Evolutionary conservation across 2,797 vertebrate species (phyloP).

Genomic region (Borostomias antarcticus): DNA sequence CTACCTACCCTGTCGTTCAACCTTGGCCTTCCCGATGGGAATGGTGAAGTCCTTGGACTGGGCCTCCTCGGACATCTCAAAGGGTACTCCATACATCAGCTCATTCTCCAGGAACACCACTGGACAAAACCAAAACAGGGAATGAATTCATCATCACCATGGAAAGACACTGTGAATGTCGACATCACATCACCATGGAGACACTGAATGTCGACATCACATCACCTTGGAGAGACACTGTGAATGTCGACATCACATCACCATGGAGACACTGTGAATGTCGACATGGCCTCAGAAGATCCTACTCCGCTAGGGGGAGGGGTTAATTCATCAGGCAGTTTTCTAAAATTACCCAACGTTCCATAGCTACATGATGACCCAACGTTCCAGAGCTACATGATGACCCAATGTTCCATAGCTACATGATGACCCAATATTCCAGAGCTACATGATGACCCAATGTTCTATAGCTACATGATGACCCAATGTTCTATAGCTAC

Average conservation of each 20-base stretch:
- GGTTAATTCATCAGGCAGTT: too few relatives aligned
- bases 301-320: background rate
- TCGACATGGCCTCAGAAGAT: background rate
- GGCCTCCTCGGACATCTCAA: conserved; percentile 88
- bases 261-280: background rate
- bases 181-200: background rate
- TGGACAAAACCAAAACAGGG: conserved; percentile 57
- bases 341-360: too few relatives aligned
- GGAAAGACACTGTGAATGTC: too few relatives aligned
- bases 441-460: background rate
- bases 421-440: background rate
- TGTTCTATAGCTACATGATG: background rate
- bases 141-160: background rate
- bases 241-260: too few relatives aligned
- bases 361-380: background rate
- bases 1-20: conserved; percentile 89
- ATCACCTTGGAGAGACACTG: too few relatives aligned
- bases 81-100: conserved; percentile 93
- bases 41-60: conserved; percentile 92
- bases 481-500: background rate
- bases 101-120: conserved; percentile 97
- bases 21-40: conserved; percentile 95
- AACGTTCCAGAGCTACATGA: background rate
- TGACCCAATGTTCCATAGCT: too few relatives aligned
- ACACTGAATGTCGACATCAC: too few relatives aligned